A percentile compares a stretch with the other conserved stretches of the same genome.
phyloP scores from a whole-genome alignment of 1,140 invertebrate genomes.

The Trissolcus basalis region DNA sequence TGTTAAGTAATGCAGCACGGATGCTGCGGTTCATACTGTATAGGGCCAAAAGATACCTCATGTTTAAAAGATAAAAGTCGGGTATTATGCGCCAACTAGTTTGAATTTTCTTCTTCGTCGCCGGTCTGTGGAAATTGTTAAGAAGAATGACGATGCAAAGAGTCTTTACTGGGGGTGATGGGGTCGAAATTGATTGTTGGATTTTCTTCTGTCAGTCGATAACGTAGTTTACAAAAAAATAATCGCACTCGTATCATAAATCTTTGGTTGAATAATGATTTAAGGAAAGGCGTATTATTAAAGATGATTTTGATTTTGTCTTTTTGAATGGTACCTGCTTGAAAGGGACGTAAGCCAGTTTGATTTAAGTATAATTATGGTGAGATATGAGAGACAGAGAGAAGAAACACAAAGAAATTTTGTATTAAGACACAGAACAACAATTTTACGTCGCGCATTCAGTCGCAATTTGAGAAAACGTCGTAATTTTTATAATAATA shows the following conservation, averaged over 20 bases:
- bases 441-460: background rate
- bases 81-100: conserved; percentile 44
- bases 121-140: conserved; percentile 24
- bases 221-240: too few species aligned
- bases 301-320: too few species aligned
- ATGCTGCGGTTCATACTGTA: conserved; percentile 16
- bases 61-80: conserved; percentile 49
- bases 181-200: too few species aligned
- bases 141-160: conserved; percentile 27
- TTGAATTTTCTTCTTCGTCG: conserved; percentile 37
- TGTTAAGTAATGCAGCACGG: conserved; percentile 42
- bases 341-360: background rate
- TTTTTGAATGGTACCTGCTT: too few species aligned
- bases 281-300: too few species aligned
- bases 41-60: conserved; percentile 25
- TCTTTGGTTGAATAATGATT: too few species aligned
- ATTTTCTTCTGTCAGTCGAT: too few species aligned
- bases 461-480: background rate
- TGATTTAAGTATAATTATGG: background rate
- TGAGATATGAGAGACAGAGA: background rate
- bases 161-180: too few species aligned
- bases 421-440: background rate
- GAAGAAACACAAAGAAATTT: background rate
- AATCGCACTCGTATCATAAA: too few species aligned
- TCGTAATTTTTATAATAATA: too few species aligned